Conservation (phyloP, 2,113 vertebrate genomes). For the Chelonoidis abingdonii region DNA sequence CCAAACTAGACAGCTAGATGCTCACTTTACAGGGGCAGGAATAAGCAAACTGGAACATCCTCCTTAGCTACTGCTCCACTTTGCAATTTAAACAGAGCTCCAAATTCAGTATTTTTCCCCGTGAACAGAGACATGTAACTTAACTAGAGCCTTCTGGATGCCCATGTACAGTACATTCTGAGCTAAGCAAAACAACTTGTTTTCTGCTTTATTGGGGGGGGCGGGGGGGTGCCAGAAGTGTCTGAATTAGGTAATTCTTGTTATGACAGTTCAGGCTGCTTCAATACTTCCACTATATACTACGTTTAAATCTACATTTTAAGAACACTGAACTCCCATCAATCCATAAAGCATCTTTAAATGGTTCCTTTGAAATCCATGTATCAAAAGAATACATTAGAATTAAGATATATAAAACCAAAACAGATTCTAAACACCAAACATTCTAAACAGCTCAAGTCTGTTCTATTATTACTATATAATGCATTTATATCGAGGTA, state of each 20-base stretch:
- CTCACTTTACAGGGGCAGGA: background rate
- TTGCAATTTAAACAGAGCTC: background rate
- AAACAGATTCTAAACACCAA: background rate
- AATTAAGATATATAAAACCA: fast-evolving
- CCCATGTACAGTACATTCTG: fast-evolving
- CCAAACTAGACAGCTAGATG: background rate
- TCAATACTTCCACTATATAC: background rate
- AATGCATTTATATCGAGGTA: background rate
- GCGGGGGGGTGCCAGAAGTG: background rate
- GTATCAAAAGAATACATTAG: background rate
- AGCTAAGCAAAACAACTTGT: background rate
- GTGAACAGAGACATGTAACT: background rate
- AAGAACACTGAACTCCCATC: background rate
- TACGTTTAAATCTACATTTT: background rate
- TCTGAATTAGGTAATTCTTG: background rate
- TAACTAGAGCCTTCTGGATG: background rate
- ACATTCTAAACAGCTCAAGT: background rate
- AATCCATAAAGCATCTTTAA: background rate
- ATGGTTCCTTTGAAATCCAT: background rate
- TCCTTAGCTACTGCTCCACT: background rate
- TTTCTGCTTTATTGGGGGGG: background rate
- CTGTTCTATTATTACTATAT: background rate
- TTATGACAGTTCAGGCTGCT: background rate
- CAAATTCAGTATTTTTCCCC: background rate
- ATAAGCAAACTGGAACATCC: background rate